These are phyloP conservation scores for Oscheius sp. DNA, from an alignment of 2,888 invertebrate genomes.

Conservation along the genomic window DNA sequence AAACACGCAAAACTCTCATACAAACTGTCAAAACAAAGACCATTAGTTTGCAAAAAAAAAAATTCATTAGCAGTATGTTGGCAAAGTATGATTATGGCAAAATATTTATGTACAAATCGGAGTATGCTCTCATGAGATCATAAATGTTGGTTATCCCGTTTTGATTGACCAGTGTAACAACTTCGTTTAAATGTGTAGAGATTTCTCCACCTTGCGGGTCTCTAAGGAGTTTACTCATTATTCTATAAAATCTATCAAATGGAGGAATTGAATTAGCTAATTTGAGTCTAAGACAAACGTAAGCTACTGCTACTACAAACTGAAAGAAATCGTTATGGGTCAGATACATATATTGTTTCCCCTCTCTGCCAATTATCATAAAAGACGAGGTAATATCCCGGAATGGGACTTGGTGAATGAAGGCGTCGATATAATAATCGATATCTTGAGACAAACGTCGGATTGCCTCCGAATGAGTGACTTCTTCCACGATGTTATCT, in stretches of 20 bases:
- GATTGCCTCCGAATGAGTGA: background rate
- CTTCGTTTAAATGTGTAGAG: background rate
- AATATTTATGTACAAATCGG: background rate
- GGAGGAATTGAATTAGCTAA: background rate
- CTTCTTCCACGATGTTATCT: no score
- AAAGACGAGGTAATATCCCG: background rate
- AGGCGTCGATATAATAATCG: background rate
- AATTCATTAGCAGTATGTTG: no score
- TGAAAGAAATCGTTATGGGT: background rate
- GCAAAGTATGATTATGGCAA: no score
- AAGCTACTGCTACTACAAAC: background rate
- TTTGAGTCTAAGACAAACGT: background rate
- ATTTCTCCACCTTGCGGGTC: no score
- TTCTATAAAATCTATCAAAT: background rate
- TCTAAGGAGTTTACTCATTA: no score
- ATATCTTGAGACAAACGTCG: background rate
- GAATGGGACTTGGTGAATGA: background rate
- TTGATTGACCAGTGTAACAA: background rate
- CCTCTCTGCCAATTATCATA: background rate
- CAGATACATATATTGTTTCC: background rate
- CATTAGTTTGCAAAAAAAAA: no score
- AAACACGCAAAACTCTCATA: no score
- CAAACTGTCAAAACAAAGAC: no score
- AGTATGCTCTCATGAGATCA: background rate
- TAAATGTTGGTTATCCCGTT: background rate